Evolutionary conservation across 1,140 invertebrate genomes (phyloP).

Genomic region (Hermetia illucens): DNA sequence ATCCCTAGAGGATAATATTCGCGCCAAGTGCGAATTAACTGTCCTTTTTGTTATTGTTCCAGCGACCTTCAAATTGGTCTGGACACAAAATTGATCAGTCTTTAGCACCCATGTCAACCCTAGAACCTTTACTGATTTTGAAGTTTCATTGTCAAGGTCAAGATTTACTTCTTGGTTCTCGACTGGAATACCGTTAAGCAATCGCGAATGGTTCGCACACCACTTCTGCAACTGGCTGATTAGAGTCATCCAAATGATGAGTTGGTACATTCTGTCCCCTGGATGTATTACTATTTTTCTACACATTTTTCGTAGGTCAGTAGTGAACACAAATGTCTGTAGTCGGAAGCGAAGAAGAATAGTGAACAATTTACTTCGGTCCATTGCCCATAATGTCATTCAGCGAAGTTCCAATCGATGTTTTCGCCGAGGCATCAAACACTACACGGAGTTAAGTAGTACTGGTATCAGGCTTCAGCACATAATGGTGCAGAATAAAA

Average conservation of each 20-base stretch:
- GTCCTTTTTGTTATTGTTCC: slow-evolving; percentile 14
- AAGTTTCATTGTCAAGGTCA: too few species aligned
- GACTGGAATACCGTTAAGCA: too few species aligned
- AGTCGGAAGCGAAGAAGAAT: too few species aligned
- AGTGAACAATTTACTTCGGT: too few species aligned
- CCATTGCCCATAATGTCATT: slow-evolving; percentile 20
- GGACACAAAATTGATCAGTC: not conserved
- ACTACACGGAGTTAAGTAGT: slow-evolving; percentile 16
- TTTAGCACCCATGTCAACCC: not conserved
- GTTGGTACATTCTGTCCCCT: too few species aligned
- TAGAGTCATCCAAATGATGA: too few species aligned
- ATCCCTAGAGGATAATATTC: slow-evolving; percentile 28
- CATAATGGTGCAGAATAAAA: slow-evolving; percentile 15
- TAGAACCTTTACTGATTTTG: too few species aligned
- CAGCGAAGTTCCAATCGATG: slow-evolving; percentile 14
- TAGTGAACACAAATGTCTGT: not conserved
- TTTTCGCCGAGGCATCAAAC: slow-evolving; percentile 17
- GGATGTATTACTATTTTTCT: slow-evolving; percentile 6
- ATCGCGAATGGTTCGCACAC: too few species aligned
- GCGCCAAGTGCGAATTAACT: slow-evolving; percentile 18
- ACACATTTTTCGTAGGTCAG: slow-evolving; percentile 7
- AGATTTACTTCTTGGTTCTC: too few species aligned
- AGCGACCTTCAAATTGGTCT: slow-evolving; percentile 1
- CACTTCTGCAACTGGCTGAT: too few species aligned
- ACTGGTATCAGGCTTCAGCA: slow-evolving; percentile 10